Evolutionary conservation across 2,888 invertebrate genomes (phyloP).

Genomic region (Brachypterus glaber): DNA sequence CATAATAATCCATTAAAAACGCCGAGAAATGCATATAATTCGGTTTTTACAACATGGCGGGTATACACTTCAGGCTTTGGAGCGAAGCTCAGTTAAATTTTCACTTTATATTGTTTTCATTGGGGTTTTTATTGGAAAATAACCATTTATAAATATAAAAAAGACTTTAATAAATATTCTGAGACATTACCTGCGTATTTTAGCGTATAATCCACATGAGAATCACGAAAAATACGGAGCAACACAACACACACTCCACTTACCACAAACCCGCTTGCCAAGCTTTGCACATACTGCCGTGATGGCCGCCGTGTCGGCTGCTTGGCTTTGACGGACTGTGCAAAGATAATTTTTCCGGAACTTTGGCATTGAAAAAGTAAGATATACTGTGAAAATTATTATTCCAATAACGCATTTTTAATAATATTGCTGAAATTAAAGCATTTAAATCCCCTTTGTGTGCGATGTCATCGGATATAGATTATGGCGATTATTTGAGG

Average conservation of each 20-base stretch:
- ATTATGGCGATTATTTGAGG: slow-evolving; percentile 3
- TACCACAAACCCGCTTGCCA: slow-evolving; percentile 40
- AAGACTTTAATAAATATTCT: slow-evolving; percentile 17
- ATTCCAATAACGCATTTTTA: slow-evolving; percentile 17
- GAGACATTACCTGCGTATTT: slow-evolving; percentile 41
- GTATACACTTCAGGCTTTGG: slow-evolving; percentile 41
- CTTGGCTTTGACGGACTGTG: slow-evolving; percentile 16
- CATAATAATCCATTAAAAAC: slow-evolving; percentile 20
- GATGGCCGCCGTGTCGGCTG: slow-evolving; percentile 37
- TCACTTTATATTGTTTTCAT: slow-evolving; percentile 23
- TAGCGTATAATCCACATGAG: slow-evolving; percentile 40
- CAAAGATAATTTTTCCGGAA: slow-evolving; percentile 16
- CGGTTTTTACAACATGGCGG: slow-evolving; percentile 63
- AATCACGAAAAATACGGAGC: slow-evolving; percentile 42
- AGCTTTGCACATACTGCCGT: slow-evolving; percentile 39
- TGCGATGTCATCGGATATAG: slow-evolving; percentile 5
- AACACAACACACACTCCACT: slow-evolving; percentile 43
- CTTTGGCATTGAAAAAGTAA: slow-evolving; percentile 17
- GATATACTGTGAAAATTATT: slow-evolving; percentile 27
- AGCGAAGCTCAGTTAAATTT: slow-evolving; percentile 37
- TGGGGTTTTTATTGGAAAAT: slow-evolving; percentile 11
- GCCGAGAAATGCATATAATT: slow-evolving; percentile 31
- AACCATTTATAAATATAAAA: slow-evolving; percentile 11
- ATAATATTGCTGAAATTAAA: slow-evolving; percentile 8
- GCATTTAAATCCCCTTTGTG: not conserved